These are phyloP conservation scores for Panthera leo DNA, from an alignment of 2,113 vertebrate species.

Conservation along the genomic window DNA sequence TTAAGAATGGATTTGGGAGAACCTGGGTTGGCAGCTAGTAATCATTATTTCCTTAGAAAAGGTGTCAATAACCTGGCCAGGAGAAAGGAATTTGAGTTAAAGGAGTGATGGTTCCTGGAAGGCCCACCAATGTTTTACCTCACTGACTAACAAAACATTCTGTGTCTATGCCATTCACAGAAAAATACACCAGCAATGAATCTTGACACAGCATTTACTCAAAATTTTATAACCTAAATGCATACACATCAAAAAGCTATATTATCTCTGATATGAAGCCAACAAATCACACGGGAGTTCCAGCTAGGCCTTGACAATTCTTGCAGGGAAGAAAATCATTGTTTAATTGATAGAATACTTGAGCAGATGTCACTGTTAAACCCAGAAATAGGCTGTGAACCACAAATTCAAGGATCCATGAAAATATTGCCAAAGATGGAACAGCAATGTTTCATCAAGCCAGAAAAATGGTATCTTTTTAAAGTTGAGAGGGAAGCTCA, in stretches of 20 bases:
- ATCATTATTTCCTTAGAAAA: neutral
- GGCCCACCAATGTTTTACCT: neutral
- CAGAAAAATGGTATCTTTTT: neutral
- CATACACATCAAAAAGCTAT: neutral
- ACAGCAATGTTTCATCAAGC: neutral
- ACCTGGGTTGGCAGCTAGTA: neutral
- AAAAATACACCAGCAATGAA: neutral
- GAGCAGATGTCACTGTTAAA: neutral
- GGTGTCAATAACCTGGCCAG: neutral
- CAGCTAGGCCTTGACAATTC: neutral
- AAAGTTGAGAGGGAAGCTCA: neutral
- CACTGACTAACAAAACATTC: neutral
- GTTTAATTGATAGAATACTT: constrained; percentile 29
- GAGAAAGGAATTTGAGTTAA: neutral
- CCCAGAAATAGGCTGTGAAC: neutral
- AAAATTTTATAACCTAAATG: neutral
- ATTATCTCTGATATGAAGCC: neutral
- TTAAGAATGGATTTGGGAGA: neutral
- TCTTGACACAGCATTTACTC: neutral
- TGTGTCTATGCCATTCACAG: neutral
- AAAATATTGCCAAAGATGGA: constrained; percentile 6
- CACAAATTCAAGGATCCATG: neutral
- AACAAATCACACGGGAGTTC: neutral
- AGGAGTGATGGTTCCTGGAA: neutral
- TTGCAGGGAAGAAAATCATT: neutral